Conservation (phyloP, 2,113 vertebrate species). For the Menidia beryllina region DNA sequence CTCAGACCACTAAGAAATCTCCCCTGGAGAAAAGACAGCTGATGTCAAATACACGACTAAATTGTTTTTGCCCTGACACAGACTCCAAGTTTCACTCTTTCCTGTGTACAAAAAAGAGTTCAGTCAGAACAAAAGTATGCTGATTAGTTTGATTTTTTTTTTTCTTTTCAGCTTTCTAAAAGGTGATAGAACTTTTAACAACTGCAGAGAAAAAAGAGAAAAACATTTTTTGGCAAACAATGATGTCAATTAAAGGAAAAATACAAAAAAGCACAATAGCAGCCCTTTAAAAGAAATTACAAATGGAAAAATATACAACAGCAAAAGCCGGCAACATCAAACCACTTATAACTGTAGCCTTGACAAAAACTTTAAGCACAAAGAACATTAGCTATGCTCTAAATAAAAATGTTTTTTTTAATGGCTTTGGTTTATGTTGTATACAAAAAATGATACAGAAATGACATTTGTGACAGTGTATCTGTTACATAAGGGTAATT, state of each 20-base stretch:
- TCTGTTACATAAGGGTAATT: slow-evolving; percentile 28
- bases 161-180: background rate
- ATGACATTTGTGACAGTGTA: background rate
- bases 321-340: background rate
- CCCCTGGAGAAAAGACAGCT: slow-evolving; percentile 37
- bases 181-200: slow-evolving; percentile 13
- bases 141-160: slow-evolving; percentile 1
- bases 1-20: slow-evolving; percentile 45
- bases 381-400: background rate
- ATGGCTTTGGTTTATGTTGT: background rate
- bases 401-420: background rate
- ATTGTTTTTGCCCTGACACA: slow-evolving; percentile 42
- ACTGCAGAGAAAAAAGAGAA: background rate
- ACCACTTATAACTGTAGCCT: background rate
- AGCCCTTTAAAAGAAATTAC: background rate
- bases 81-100: slow-evolving; percentile 16
- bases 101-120: slow-evolving; percentile 31
- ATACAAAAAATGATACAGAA: background rate
- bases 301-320: background rate
- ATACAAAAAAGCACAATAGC: background rate
- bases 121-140: slow-evolving; percentile 1
- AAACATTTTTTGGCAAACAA: background rate
- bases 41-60: slow-evolving; percentile 46
- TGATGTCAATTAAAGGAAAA: background rate
- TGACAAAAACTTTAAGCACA: background rate